Evolutionary conservation across 2,888 invertebrate genomes (phyloP), one percentile per base, ranked within the genome.

Genomic region (Mythimna loreyi): DNA sequence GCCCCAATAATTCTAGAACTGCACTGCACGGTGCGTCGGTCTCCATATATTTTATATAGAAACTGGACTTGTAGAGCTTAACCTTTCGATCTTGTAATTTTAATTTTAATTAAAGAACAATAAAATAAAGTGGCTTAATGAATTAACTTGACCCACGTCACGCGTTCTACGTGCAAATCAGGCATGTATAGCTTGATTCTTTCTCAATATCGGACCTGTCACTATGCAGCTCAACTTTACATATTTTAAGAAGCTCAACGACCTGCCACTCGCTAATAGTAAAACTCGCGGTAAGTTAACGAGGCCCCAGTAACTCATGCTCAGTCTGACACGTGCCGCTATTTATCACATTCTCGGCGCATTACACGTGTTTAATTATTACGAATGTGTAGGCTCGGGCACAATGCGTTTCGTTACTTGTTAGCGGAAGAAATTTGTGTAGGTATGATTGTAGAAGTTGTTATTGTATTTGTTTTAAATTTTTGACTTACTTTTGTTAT

Each of bases 221-320:
- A 56, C 36, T 40, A n/a, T 23, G 7, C 47, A 43, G 23, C 66
- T 66, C 50, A 47, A 56, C 23, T 21, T 52, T 23, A 64, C 36
- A 36, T 36, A 13, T 30, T 55, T 63, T 19, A 21, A 23, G 43
- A 16, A 70, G 52, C 73, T 73, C 74, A 73, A 55, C 55, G 66
- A 25, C 25, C 33, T 21, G 55, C 55, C 33, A 9, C 33, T 33
- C 43, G 13, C 7, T 30, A 28, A 72, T 72, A 16, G 23, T 63
- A 6, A 6, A 23, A 13, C 30, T 50, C 23, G 36, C 43, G 55
- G 25, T 59, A 47, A 53, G 53, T 70, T 52, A 75, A 71, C 66
- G 62, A 58, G 62, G 36, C 50, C 49, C 11, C 71, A 50, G 81
- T 78, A 78, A 78, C 71, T 80, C 78, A 80, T 66, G n/a, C 56